phyloP scores from a whole-genome alignment of 2,888 invertebrate species.

The Allolobophora icterica region DNA sequence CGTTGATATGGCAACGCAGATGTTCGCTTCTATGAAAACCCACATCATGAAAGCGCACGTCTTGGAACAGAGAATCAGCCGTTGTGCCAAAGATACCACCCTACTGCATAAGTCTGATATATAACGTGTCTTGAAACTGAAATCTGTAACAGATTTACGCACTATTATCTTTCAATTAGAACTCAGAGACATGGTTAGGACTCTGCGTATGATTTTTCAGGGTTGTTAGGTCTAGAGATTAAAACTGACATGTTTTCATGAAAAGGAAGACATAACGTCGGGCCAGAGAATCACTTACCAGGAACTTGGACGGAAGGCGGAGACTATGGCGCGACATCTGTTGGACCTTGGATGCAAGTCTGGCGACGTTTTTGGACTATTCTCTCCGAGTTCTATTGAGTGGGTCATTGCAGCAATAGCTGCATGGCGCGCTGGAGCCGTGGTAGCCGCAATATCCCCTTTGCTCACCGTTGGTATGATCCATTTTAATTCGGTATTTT shows the following conservation, averaged over 20 bases:
- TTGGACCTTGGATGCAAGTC: neutral
- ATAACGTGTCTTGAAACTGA: too few species aligned
- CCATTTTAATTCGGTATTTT: too few species aligned
- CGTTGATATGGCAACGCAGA: too few species aligned
- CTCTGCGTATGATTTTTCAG: neutral
- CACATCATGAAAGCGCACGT: too few species aligned
- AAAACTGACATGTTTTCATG: neutral
- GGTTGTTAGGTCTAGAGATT: neutral
- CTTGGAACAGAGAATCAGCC: too few species aligned
- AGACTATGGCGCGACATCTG: neutral
- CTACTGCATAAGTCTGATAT: too few species aligned
- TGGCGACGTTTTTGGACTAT: neutral
- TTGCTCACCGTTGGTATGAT: neutral
- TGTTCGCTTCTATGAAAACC: too few species aligned
- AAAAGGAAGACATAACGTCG: neutral
- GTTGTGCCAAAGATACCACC: too few species aligned
- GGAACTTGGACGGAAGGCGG: neutral
- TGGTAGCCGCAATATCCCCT: neutral
- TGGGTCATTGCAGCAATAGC: conserved; percentile 3
- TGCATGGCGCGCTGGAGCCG: neutral
- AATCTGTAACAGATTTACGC: too few species aligned
- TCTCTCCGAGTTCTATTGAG: conserved; percentile 18
- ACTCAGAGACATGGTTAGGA: too few species aligned
- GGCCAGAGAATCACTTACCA: neutral
- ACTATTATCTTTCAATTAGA: too few species aligned